Evolutionary conservation across 2,113 vertebrate species (phyloP).

Genomic region (Sialia sialis): DNA sequence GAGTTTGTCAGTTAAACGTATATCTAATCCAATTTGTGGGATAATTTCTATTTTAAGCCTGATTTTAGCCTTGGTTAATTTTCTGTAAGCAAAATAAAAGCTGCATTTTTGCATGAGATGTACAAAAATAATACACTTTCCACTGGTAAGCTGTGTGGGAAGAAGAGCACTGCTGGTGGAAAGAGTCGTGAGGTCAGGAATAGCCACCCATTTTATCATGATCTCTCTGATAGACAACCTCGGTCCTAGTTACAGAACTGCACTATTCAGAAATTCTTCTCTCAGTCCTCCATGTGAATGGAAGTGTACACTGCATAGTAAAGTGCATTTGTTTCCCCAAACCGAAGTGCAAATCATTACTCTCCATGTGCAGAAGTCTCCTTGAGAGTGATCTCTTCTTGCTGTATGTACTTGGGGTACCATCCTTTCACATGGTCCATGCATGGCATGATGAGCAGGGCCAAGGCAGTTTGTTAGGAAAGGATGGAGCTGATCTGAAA

Average conservation of each 20-base stretch:
- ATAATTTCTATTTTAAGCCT: constrained; percentile 15
- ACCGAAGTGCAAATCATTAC: neutral
- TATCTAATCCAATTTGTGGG: constrained; percentile 18
- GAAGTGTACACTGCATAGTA: neutral
- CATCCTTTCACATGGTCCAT: fast-evolving
- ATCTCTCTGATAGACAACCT: neutral
- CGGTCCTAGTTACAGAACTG: neutral
- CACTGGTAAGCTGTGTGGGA: constrained; percentile 1
- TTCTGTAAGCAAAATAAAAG: constrained; percentile 27
- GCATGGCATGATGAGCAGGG: neutral
- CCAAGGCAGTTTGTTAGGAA: neutral
- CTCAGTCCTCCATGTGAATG: neutral
- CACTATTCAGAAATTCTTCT: neutral
- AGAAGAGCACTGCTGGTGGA: neutral
- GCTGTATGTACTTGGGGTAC: fast-evolving
- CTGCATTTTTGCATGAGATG: neutral
- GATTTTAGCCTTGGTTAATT: constrained; percentile 8
- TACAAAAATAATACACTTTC: neutral
- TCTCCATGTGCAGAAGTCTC: neutral
- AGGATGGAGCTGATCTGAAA: neutral
- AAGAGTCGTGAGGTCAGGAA: neutral
- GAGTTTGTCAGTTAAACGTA: neutral
- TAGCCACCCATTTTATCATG: neutral
- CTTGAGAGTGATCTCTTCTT: fast-evolving
- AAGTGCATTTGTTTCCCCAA: neutral